Base-by-base conservation (phyloP, 2,113 vertebrate species). In the Entosphenus tridentatus region DNA sequence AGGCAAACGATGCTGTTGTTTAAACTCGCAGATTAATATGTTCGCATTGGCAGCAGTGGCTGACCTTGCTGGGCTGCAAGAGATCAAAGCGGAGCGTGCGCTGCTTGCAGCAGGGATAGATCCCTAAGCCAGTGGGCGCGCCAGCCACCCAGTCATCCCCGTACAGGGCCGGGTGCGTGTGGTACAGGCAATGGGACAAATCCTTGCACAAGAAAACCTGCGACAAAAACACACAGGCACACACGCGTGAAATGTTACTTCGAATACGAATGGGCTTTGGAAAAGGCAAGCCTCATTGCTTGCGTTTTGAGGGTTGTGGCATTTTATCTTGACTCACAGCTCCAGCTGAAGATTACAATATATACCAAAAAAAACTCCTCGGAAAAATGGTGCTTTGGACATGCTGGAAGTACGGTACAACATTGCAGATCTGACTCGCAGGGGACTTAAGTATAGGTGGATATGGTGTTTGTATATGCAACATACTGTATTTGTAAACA, bases 41-140 rank as follows among this genome's bases (percentile, higher is more conserved):
- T 39, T 39, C 39, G 5, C 39, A 39, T 39, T 39, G 39, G 39
- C 39, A 6, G 39, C 39, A 39, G 39, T 39, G 39, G 39, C 39
- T 65, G 79, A 92, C 93, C 82, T 85, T 93, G 74, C 83, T 82
- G 71, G 89, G 80, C 39, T 82, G 83, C 8, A 83, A 83, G 57
- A 91, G 91, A 76, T 97, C 93, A 73, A 97, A 97, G 13, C 91
- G 83, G 69, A 97, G 85, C 13, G 87, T 85, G 73, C 86, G 90
- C 76, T 93, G 88, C 74, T 84, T 89, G 77, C 93, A 97, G 73
- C 93, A 97, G 71, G 89, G 85, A 76, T 89, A 89, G n/a, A 90
- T 70, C 68, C 93, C 93, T 57, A 84, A 81, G 56, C 84, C 86
- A 8, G 80, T 75, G 1, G 83, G 78, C 74, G 74, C 84, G 71